phyloP scores from a whole-genome alignment of 2,888 invertebrate genomes.

The Noctua fimbriata region DNA sequence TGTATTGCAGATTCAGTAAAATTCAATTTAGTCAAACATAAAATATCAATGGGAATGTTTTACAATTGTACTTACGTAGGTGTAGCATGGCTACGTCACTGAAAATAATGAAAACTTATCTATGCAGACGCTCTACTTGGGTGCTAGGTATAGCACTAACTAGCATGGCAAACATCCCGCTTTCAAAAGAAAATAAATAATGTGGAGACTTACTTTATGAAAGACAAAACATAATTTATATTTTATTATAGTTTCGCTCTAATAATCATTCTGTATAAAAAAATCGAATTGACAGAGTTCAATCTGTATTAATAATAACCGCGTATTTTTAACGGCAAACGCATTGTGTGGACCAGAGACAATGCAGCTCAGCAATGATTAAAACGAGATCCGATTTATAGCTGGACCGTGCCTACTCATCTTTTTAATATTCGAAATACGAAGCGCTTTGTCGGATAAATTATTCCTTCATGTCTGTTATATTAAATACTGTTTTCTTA shows the following conservation, averaged over 20 bases:
- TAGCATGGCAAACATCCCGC: slow-evolving; percentile 1
- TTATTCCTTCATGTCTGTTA: slow-evolving; percentile 8
- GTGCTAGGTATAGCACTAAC: slow-evolving; percentile 15
- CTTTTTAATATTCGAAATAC: slow-evolving; percentile 54
- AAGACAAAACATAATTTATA: slow-evolving; percentile 9
- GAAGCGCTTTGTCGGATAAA: slow-evolving; percentile 29
- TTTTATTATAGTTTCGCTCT: neutral
- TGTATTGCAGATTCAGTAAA: slow-evolving; percentile 10
- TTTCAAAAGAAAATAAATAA: slow-evolving; percentile 13
- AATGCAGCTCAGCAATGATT: slow-evolving; percentile 58
- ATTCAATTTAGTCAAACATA: slow-evolving; percentile 9
- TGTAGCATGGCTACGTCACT: slow-evolving; percentile 8
- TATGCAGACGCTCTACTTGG: slow-evolving; percentile 50
- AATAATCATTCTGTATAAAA: slow-evolving; percentile 16
- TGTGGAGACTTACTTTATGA: neutral
- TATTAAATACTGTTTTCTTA: slow-evolving; percentile 13
- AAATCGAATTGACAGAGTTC: slow-evolving; percentile 34
- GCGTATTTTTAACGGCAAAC: slow-evolving; percentile 50
- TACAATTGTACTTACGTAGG: neutral
- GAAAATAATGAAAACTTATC: slow-evolving; percentile 52
- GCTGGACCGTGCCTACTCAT: slow-evolving; percentile 46
- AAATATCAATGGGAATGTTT: neutral
- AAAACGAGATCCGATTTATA: slow-evolving; percentile 61
- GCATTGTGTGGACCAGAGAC: slow-evolving; percentile 53
- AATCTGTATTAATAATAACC: slow-evolving; percentile 41